A percentile compares a stretch with the other conserved stretches of the same genome.
Evolutionary conservation across 2,113 vertebrate genomes (phyloP).

Genomic region (Anas platyrhynchos): DNA sequence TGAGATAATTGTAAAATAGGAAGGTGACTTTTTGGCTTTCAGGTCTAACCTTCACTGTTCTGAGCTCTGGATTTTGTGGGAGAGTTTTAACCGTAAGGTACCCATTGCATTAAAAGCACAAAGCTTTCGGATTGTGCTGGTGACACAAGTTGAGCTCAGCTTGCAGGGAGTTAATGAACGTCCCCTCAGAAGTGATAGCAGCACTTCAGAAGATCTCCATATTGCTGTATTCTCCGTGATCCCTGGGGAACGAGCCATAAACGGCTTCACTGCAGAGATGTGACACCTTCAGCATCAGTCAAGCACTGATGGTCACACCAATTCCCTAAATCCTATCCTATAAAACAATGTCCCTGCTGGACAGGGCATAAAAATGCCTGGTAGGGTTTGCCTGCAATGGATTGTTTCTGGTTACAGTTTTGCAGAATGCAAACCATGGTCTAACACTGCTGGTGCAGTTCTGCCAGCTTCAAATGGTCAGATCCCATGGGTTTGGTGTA

Average conservation of each 20-base stretch:
- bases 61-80: neutral
- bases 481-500: neutral
- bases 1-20: neutral
- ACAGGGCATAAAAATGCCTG: neutral
- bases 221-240: neutral
- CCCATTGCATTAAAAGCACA: neutral
- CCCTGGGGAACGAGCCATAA: neutral
- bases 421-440: neutral
- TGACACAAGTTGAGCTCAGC: neutral
- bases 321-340: neutral
- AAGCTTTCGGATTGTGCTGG: neutral
- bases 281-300: neutral
- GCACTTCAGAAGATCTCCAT: neutral
- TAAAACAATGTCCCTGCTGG: neutral
- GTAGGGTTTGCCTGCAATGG: no score
- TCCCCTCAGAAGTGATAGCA: neutral
- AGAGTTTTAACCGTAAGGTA: neutral
- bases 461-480: neutral
- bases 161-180: neutral
- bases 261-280: neutral
- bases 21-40: neutral
- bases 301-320: neutral
- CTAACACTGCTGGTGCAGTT: neutral
- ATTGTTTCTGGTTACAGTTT: neutral
- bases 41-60: neutral